A percentile compares a stretch with the other conserved stretches of the same genome.
Conservation (phyloP, 2,113 vertebrate genomes). For the Alectura lathami region DNA sequence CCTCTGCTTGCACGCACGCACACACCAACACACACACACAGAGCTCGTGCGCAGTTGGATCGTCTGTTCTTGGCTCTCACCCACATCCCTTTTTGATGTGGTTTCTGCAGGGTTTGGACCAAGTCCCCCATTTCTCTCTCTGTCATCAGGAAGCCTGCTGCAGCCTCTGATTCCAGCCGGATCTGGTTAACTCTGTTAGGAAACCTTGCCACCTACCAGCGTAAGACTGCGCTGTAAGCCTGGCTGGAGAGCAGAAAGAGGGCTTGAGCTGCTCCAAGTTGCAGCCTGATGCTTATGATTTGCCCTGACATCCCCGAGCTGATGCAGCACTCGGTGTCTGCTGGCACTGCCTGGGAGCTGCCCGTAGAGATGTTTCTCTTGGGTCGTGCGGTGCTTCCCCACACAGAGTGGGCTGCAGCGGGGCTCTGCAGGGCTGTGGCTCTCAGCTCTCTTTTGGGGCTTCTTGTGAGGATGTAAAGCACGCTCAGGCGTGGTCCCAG, state of each 20-base stretch:
- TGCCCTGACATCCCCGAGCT: background rate
- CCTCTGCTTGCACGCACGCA: background rate
- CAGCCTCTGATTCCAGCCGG: slow-evolving; percentile 70
- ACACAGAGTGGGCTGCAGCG: background rate
- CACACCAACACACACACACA: slow-evolving; percentile 4
- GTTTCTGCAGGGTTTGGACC: slow-evolving; percentile 82
- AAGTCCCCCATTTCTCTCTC: slow-evolving; percentile 79
- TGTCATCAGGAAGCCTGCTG: slow-evolving; percentile 84
- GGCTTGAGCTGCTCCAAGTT: background rate
- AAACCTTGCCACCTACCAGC: slow-evolving; percentile 60
- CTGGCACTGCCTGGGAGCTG: background rate
- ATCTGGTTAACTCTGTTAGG: slow-evolving; percentile 82
- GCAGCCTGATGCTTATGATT: background rate
- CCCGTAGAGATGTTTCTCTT: background rate
- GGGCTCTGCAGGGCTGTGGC: background rate
- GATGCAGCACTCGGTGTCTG: background rate
- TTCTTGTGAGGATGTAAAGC: background rate
- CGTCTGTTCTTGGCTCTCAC: slow-evolving; percentile 76
- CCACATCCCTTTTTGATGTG: slow-evolving; percentile 81
- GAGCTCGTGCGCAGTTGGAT: slow-evolving; percentile 74
- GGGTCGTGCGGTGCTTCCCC: background rate
- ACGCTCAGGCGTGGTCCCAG: background rate
- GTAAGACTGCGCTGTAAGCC: background rate
- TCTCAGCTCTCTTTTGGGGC: background rate
- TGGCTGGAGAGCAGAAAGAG: background rate